Evolutionary conservation across 2,113 vertebrate genomes (phyloP).

Genomic region (Osmerus eperlanus): DNA sequence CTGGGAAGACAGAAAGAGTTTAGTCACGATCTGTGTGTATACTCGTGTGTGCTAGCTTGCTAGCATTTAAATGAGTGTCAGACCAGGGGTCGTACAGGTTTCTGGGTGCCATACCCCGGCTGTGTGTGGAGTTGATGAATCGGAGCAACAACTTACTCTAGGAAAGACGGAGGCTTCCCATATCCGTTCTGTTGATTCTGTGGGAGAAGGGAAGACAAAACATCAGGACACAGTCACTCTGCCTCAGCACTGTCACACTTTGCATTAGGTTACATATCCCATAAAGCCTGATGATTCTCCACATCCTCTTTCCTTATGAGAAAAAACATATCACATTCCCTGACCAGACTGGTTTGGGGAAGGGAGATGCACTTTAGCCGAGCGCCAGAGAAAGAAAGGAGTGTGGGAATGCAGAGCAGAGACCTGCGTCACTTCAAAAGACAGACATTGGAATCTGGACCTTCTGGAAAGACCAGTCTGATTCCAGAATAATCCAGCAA

Average conservation of each 20-base stretch:
- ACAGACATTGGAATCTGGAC: constrained; percentile 39
- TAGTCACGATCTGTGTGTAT: background rate
- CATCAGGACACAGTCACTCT: background rate
- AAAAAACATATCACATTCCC: background rate
- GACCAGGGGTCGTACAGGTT: background rate
- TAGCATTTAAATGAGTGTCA: background rate
- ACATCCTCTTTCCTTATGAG: too few relatives aligned
- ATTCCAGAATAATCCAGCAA: background rate
- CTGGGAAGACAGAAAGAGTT: constrained; percentile 62
- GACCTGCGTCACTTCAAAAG: constrained; percentile 22
- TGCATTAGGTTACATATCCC: background rate
- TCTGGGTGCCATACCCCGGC: too few relatives aligned
- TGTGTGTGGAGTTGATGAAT: too few relatives aligned
- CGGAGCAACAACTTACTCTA: constrained; percentile 72
- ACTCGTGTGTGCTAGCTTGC: background rate
- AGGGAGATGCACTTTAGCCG: background rate
- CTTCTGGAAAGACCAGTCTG: constrained; percentile 51
- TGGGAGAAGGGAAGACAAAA: constrained; percentile 14
- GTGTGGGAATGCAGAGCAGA: constrained; percentile 17
- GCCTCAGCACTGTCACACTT: background rate
- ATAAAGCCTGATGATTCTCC: background rate
- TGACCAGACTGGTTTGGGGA: background rate
- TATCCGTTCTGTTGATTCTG: constrained; percentile 83
- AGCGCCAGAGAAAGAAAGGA: background rate
- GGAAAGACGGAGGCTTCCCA: constrained; percentile 78